Percentiles rank a stretch among this genome's conserved stretches.
These are phyloP conservation scores for Drosophila differens DNA, from an alignment of 2,888 invertebrate genomes.

Conservation along the genomic window DNA sequence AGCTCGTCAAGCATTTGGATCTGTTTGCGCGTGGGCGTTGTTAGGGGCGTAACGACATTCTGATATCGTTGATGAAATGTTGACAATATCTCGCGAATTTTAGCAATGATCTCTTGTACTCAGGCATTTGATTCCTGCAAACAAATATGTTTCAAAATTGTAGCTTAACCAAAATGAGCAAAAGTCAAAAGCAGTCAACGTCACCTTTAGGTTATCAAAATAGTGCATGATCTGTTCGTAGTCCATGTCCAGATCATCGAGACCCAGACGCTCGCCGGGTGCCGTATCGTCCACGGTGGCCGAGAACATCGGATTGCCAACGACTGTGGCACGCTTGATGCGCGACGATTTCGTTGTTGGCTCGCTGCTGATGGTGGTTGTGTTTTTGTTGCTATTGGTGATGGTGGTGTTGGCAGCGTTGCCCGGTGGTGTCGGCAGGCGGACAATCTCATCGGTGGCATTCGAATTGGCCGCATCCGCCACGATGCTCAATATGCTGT, in stretches of 20 bases:
- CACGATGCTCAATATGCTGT: conserved; percentile 70
- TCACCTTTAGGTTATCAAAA: conserved; percentile 98
- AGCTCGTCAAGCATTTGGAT: conserved; percentile 69
- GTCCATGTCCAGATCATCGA: conserved; percentile 96
- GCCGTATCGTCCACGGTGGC: conserved; percentile 86
- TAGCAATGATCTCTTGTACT: conserved; percentile 94
- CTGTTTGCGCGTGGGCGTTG: conserved; percentile 83
- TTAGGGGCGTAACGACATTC: conserved; percentile 86
- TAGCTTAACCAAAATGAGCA: neutral
- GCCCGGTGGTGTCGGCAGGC: conserved; percentile 60
- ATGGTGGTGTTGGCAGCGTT: conserved; percentile 7
- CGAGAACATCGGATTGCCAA: conserved; percentile 95
- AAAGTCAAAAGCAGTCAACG: neutral
- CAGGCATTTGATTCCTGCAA: conserved; percentile 94
- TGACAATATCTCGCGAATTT: conserved; percentile 92
- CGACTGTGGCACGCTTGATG: conserved; percentile 93
- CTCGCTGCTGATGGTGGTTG: conserved; percentile 58
- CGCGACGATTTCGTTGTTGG: conserved; percentile 84
- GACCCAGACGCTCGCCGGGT: conserved; percentile 88
- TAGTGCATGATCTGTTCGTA: conserved; percentile 99
- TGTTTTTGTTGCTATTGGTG: conserved; percentile 59
- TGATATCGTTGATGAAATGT: conserved; percentile 88
- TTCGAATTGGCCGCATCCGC: conserved; percentile 75
- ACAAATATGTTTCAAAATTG: conserved; percentile 50
- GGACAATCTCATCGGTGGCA: conserved; percentile 69